Evolutionary conservation across 2,797 vertebrate genomes (phyloP), one percentile per base, ranked within the genome.

Genomic region (Eurystomus glaucurus): DNA sequence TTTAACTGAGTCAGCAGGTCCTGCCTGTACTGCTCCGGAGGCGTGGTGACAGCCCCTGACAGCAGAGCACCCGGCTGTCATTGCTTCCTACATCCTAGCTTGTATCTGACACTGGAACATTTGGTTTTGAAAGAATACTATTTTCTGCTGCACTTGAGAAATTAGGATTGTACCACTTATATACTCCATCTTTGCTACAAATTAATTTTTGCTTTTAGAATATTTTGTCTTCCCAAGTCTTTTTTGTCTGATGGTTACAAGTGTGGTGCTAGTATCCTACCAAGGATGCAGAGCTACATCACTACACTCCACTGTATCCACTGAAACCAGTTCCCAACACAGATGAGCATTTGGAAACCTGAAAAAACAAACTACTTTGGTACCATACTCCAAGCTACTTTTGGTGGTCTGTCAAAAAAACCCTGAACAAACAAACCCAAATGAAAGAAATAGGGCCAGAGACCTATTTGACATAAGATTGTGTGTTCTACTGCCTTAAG

Each of bases 1-100:
- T 54, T 74, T 33, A 57, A 54, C 1, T 19, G 54, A 71, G 46
- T 26, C 25, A 77, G 43, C 52, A 65, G 35, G 31, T 70, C 84
- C 66, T 93, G 48, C 25, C 33, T 70, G 46, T 37, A 11, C 33
- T 45, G 51, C 5, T 5, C 6, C 12, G 14, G 31, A 58, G 25
- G 16, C 1, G 0, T 0, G 8, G 25, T 20, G 33, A 20, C 2
- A 23, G 31, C n/a, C 39, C 18, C 50, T 9, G 45, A 11, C 57
- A 64, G 52, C 35, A 70, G 4, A 81, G 37, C 43, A 62, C 11
- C 29, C 25, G 37, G 8, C 52, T 10, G 51, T 12, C n/a, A 3
- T 5, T 17, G 22, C 58, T 69, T 52, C 45, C 54, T 20, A 41
- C 1, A 4, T 25, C 11, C 2, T 41, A 51, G 58, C 22, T 62